A percentile compares a stretch with the other conserved stretches of the same genome.
Conservation (phyloP, 2,797 vertebrate genomes). For the Coracias cyanogaster region DNA sequence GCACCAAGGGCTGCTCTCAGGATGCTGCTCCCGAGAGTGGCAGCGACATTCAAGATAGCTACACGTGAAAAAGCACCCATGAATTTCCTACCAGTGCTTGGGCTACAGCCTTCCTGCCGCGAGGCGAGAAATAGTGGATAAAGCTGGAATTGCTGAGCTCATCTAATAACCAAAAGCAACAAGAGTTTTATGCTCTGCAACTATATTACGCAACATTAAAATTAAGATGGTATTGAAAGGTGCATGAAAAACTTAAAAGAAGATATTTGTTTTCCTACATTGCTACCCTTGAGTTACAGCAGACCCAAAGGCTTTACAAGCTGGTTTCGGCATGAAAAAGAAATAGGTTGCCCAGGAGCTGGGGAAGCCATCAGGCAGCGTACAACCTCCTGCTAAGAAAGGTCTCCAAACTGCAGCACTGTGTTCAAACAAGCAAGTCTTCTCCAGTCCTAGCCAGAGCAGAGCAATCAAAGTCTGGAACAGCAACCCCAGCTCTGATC, state of each 20-base stretch:
- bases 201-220: background rate
- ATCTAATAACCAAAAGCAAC: background rate
- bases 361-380: background rate
- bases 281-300: background rate
- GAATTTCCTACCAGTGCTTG: background rate
- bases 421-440: background rate
- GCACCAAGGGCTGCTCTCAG: background rate
- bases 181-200: background rate
- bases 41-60: background rate
- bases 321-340: background rate
- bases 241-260: background rate
- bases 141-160: background rate
- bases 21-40: background rate
- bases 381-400: background rate
- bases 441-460: background rate
- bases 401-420: background rate
- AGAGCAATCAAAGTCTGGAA: background rate
- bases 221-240: background rate
- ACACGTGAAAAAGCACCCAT: background rate
- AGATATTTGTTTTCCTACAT: background rate
- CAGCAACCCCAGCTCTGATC: background rate
- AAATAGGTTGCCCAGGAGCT: background rate
- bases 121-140: background rate
- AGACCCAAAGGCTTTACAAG: background rate
- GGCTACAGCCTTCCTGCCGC: background rate